Evolutionary conservation across 1,140 invertebrate species (phyloP).

Genomic region (Mizuhopecten yessoensis): DNA sequence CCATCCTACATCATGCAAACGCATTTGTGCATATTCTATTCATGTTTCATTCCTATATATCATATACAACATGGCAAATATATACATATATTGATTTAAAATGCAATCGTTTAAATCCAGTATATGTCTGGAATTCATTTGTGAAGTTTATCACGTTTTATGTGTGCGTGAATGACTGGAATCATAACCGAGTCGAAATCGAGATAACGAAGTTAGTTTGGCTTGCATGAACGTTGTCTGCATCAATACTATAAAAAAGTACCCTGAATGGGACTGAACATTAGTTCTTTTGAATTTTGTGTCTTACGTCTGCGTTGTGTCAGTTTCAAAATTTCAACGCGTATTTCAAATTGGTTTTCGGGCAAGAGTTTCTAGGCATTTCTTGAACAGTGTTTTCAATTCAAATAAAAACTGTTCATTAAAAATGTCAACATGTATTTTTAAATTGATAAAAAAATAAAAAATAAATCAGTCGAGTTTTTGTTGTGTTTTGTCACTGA

Average conservation of each 20-base stretch:
- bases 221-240: neutral
- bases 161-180: neutral
- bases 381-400: neutral
- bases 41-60: too few species aligned
- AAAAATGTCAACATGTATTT: slow-evolving; percentile 29
- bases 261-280: neutral
- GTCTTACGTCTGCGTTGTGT: neutral
- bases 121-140: neutral
- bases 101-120: neutral
- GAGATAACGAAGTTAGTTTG: neutral
- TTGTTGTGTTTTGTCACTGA: neutral
- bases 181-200: neutral
- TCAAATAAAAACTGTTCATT: slow-evolving; percentile 6
- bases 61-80: too few species aligned
- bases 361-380: neutral
- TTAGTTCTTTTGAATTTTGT: neutral
- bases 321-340: neutral
- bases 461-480: neutral
- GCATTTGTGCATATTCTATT: too few species aligned
- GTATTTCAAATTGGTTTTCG: slow-evolving; percentile 21
- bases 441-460: slow-evolving; percentile 27
- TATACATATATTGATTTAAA: too few species aligned
- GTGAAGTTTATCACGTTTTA: neutral
- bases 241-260: neutral
- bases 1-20: too few species aligned